Conservation (phyloP, 92 coral and sea anemone genomes). For the Heliopora coerulea region DNA sequence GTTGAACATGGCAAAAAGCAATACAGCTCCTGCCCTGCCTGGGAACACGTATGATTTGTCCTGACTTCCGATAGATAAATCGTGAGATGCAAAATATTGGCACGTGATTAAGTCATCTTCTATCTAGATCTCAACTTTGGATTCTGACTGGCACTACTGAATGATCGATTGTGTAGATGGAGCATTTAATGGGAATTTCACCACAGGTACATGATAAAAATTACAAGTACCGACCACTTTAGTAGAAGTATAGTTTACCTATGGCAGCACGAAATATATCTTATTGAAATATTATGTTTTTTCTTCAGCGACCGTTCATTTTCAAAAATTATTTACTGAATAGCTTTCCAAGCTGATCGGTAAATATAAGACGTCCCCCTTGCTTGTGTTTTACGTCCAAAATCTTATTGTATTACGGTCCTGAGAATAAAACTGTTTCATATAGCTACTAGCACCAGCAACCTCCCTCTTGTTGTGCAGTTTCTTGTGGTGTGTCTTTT, state of each 20-base stretch:
- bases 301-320: not conserved
- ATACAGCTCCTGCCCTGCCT: too few relatives aligned
- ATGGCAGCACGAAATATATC: not conserved
- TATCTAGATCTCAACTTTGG: too few relatives aligned
- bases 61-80: too few relatives aligned
- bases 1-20: too few relatives aligned
- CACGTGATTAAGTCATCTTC: too few relatives aligned
- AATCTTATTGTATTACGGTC: not conserved
- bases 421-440: not conserved
- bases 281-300: not conserved
- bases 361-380: not conserved
- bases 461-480: slow-evolving; percentile 86
- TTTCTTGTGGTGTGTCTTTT: slow-evolving; percentile 88
- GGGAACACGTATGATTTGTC: too few relatives aligned
- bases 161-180: too few relatives aligned
- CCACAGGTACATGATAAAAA: too few relatives aligned
- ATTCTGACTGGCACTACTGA: too few relatives aligned
- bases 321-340: not conserved
- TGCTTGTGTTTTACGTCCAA: not conserved
- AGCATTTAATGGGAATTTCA: too few relatives aligned
- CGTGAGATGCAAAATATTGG: too few relatives aligned
- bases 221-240: too few relatives aligned
- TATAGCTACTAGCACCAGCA: slow-evolving; percentile 62
- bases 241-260: not conserved
- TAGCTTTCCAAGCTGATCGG: not conserved